Evolutionary conservation across 2,113 vertebrate species (phyloP).

Genomic region (Fukomys damarensis): DNA sequence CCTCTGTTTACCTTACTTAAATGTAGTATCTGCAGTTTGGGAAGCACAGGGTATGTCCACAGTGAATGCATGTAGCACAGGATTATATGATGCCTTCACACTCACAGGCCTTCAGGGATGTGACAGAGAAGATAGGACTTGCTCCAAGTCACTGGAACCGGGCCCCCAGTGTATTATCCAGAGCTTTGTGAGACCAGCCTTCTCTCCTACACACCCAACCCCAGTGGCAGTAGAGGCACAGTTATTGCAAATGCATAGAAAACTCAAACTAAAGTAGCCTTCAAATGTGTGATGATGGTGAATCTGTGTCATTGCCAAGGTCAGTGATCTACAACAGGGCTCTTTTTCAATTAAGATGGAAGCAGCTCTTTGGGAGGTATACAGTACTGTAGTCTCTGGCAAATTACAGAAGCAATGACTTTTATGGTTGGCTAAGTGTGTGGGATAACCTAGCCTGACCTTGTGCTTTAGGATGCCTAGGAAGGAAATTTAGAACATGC

Average conservation of each 20-base stretch:
- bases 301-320: slow-evolving; percentile 43
- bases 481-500: slow-evolving; percentile 86
- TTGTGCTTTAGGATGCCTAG: slow-evolving; percentile 54
- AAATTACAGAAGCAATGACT: not conserved
- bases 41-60: not conserved
- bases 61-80: not conserved
- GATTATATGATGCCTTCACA: not conserved
- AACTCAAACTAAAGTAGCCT: not conserved
- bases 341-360: slow-evolving; percentile 7
- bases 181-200: not conserved
- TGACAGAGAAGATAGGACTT: not conserved
- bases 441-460: not conserved
- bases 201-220: not conserved
- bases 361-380: slow-evolving; percentile 68
- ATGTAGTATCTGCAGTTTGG: not conserved
- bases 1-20: not conserved
- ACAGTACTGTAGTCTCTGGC: slow-evolving; percentile 69
- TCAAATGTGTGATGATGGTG: not conserved
- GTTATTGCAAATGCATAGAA: not conserved
- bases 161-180: too few species aligned
- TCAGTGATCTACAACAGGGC: not conserved
- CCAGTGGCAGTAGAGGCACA: not conserved
- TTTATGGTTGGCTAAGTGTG: not conserved
- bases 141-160: not conserved
- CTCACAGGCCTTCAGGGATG: not conserved